Base-by-base conservation (phyloP, 2,113 vertebrate genomes). In the Etheostoma spectabile region DNA sequence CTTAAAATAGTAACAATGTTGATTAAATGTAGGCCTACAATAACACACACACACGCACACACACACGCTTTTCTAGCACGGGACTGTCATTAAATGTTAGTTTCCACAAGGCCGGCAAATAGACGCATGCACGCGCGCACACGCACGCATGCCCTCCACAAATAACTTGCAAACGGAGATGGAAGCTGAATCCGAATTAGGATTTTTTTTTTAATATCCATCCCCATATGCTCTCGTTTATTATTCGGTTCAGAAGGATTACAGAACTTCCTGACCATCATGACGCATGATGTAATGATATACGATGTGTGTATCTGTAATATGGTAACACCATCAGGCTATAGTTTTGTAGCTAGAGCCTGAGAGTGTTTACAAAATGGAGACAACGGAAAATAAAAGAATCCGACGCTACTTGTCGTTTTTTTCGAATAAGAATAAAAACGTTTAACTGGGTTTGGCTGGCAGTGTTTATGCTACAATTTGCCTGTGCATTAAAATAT, bases 101-200 rank as follows among this genome's bases (percentile, higher is more conserved):
- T 62, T 61, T 21, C 0, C 2, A 30, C 27, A 73, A 55, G 81
- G 81, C 74, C 82, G 62, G 30, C 2, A 52, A 27, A 59, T 18
- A 74, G 6, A 56, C 19, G 18, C 46, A 74, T 1, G 7, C 15
- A 21, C 45, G 19, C 8, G 24, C 12, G 42, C 27, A 53, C 22
- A 5, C n/a, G 4, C 56, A 6, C 30, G 1, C n/a, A n/a, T n/a
- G n/a, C 6, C 1, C 16, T 16, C 16, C 4, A 35, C 30, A 35
- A 59, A 52, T 38, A 12, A 53, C 45, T 21, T 52, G 3, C 19
- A 46, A 48, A 42, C 6, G 35, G 38, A 71, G 24, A 59, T 13
- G 21, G 16, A 65, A 19, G 52, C 30, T 10, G 1, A 45, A n/a
- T n/a, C n/a, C n/a, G n/a, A 45, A 67, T 10, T 0, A 1, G 2